These are phyloP conservation scores for Drosophila subquinaria DNA, from an alignment of 2,888 invertebrate species.

Conservation along the genomic window DNA sequence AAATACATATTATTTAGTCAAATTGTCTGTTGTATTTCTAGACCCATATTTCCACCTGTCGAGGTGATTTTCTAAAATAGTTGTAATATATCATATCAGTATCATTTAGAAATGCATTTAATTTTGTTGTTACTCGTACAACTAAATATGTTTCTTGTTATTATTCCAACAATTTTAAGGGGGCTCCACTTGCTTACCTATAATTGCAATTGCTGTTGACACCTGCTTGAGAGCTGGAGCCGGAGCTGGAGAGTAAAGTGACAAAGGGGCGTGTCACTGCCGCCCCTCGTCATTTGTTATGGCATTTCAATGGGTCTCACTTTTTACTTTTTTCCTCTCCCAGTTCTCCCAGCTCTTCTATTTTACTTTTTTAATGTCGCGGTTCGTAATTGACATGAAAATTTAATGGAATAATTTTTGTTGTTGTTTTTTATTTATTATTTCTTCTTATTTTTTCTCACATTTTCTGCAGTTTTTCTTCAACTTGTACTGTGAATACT, in stretches of 20 bases:
- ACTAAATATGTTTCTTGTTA: background rate
- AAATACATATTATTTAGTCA: background rate
- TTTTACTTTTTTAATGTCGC: constrained; percentile 46
- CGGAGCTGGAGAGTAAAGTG: background rate
- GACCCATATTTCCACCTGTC: background rate
- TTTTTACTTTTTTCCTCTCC: background rate
- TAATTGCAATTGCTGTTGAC: constrained; percentile 58
- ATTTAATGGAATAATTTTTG: constrained; percentile 77
- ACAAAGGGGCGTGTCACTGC: background rate
- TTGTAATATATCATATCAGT: background rate
- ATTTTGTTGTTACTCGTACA: background rate
- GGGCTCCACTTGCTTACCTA: constrained; percentile 13
- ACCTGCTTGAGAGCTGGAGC: constrained; percentile 37
- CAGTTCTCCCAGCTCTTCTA: constrained; percentile 18
- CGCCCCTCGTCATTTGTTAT: constrained; percentile 14
- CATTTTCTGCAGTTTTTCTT: constrained; percentile 7
- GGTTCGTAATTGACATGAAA: constrained; percentile 77
- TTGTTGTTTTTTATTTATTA: constrained; percentile 60
- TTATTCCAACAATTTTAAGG: background rate
- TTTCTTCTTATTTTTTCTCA: constrained; percentile 23
- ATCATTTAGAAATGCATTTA: background rate
- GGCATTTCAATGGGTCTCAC: constrained; percentile 10
- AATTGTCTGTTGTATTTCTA: too few species aligned
- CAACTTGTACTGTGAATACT: background rate
- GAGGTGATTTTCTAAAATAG: background rate